These are phyloP conservation scores for Labrus mixtus DNA, from an alignment of 2,113 vertebrate species.

Conservation along the genomic window DNA sequence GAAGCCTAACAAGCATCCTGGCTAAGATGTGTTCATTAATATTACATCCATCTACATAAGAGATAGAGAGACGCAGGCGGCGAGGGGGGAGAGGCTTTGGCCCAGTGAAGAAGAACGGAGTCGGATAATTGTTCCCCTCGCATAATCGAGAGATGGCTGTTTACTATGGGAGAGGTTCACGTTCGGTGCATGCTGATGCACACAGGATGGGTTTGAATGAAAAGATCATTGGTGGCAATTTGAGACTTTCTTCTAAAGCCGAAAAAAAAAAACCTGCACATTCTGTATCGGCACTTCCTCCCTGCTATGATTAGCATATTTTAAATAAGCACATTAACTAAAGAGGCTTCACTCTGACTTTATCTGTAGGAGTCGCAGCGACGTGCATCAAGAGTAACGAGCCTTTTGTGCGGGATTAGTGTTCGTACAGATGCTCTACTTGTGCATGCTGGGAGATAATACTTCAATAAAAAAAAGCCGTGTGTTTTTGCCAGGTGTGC, in stretches of 20 bases:
- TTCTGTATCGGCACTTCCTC: not conserved
- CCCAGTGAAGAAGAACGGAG: constrained; percentile 38
- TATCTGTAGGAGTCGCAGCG: constrained; percentile 32
- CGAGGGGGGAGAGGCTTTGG: constrained; percentile 18
- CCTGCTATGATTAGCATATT: constrained; percentile 40
- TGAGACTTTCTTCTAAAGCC: not conserved
- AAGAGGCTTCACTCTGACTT: constrained; percentile 19
- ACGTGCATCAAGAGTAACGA: constrained; percentile 47
- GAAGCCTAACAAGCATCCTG: constrained; percentile 64
- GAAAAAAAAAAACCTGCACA: not conserved
- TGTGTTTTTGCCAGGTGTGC: constrained; percentile 41
- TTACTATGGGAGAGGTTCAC: constrained; percentile 41
- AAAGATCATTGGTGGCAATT: not conserved
- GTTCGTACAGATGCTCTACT: constrained; percentile 30
- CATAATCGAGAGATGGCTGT: constrained; percentile 42
- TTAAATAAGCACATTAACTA: constrained; percentile 33
- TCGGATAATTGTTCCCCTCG: constrained; percentile 42
- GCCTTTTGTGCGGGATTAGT: constrained; percentile 52
- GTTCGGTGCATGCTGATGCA: constrained; percentile 24
- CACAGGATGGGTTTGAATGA: constrained; percentile 2
- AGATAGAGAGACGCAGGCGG: not conserved
- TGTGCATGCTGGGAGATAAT: constrained; percentile 41
- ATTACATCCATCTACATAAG: constrained; percentile 51
- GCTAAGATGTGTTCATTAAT: constrained; percentile 67
- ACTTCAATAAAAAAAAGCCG: constrained; percentile 22